A percentile compares a stretch with the other conserved stretches of the same genome.
These are phyloP conservation scores for Cheirogaleus major DNA, from an alignment of 2,797 vertebrate genomes.

Conservation along the genomic window DNA sequence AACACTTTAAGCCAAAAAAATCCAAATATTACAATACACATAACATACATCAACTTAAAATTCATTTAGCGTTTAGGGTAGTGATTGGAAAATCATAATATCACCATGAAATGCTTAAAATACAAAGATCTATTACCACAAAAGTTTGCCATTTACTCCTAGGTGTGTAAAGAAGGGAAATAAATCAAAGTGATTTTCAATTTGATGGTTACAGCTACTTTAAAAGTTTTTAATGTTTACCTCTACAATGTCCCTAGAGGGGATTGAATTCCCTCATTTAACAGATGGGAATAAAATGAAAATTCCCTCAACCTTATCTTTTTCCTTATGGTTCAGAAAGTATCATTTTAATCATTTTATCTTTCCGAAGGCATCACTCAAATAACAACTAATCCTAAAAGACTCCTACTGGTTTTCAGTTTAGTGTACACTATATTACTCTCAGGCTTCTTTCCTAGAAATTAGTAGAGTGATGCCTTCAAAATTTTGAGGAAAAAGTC, in stretches of 20 bases:
- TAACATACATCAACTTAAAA: slow-evolving; percentile 15
- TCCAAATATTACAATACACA: background rate
- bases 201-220: background rate
- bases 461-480: background rate
- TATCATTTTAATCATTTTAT: background rate
- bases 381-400: background rate
- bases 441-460: background rate
- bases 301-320: background rate
- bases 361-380: background rate
- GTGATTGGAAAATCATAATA: background rate
- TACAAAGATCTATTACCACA: background rate
- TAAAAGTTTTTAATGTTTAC: background rate
- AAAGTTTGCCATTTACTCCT: background rate
- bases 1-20: slow-evolving; percentile 17
- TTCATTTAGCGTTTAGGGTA: background rate
- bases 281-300: background rate
- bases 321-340: background rate
- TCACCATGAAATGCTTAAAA: slow-evolving; percentile 32
- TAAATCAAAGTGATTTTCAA: slow-evolving; percentile 21
- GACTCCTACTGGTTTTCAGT: background rate
- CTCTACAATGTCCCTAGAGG: background rate
- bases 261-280: background rate
- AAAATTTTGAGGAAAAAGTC: background rate
- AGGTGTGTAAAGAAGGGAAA: background rate
- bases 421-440: background rate